Evolutionary conservation across 2,888 invertebrate species (phyloP).

Genomic region (Agrotis exclamationis): DNA sequence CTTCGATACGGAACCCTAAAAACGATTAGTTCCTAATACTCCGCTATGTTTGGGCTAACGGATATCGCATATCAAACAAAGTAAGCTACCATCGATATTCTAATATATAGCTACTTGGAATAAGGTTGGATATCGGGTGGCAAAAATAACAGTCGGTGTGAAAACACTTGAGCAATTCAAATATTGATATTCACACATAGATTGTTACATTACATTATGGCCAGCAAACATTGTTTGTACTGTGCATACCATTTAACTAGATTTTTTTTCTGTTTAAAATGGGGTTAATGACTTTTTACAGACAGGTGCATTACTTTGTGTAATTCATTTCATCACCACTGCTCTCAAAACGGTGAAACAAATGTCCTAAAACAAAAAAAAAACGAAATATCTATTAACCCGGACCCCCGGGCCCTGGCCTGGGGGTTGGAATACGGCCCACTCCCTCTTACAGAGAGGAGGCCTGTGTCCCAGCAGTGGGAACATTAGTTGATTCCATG

Average conservation of each 20-base stretch:
- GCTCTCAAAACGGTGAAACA: too few species aligned
- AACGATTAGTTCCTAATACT: slow-evolving; percentile 59
- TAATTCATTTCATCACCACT: too few species aligned
- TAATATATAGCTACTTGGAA: not conserved
- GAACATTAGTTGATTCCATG: too few species aligned
- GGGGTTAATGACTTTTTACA: slow-evolving; percentile 52
- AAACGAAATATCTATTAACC: too few species aligned
- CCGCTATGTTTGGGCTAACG: slow-evolving; percentile 76
- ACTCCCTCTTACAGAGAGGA: too few species aligned
- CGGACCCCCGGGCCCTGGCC: too few species aligned
- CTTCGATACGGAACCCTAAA: slow-evolving; percentile 3
- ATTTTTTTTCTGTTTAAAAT: slow-evolving; percentile 36
- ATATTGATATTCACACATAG: slow-evolving; percentile 70
- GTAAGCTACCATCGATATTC: not conserved
- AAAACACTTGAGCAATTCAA: slow-evolving; percentile 73
- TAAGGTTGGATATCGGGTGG: slow-evolving; percentile 34
- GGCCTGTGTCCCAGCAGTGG: too few species aligned
- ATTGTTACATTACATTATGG: slow-evolving; percentile 59
- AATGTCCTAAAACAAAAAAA: too few species aligned
- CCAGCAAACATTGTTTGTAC: slow-evolving; percentile 54
- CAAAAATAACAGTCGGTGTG: slow-evolving; percentile 51
- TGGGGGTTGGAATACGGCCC: too few species aligned
- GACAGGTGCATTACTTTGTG: too few species aligned
- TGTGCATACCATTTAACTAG: slow-evolving; percentile 51
- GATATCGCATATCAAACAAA: slow-evolving; percentile 63